These are phyloP conservation scores for Muscina levida DNA, from an alignment of 2,888 invertebrate genomes.

Conservation along the genomic window DNA sequence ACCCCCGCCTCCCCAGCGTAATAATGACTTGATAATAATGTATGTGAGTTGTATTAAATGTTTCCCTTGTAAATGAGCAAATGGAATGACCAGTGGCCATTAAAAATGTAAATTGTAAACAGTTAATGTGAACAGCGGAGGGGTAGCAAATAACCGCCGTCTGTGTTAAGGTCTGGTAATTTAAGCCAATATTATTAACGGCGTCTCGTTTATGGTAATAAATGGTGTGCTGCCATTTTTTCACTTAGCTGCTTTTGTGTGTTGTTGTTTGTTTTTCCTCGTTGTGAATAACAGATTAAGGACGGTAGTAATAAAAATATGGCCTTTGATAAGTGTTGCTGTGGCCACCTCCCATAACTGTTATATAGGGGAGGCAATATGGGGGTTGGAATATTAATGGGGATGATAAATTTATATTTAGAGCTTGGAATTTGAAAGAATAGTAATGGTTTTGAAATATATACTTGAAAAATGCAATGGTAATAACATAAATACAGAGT, in stretches of 20 bases:
- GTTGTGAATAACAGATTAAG: background rate
- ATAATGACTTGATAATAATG: constrained; percentile 6
- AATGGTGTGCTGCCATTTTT: background rate
- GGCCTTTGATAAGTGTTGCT: background rate
- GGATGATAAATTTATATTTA: too few relatives aligned
- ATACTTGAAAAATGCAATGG: too few relatives aligned
- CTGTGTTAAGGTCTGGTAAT: constrained; percentile 1
- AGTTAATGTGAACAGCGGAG: background rate
- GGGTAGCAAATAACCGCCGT: background rate
- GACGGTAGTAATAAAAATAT: background rate
- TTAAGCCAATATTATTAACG: constrained; percentile 35
- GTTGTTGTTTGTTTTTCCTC: background rate
- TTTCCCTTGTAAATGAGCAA: constrained; percentile 68
- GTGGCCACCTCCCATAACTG: background rate
- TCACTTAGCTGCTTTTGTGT: background rate
- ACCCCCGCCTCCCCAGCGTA: background rate
- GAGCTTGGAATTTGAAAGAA: too few relatives aligned
- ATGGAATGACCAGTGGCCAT: constrained; percentile 67
- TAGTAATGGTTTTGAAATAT: too few relatives aligned
- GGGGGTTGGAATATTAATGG: background rate
- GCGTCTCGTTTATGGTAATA: constrained; percentile 13
- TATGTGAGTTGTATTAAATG: constrained; percentile 30
- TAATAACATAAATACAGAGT: too few relatives aligned
- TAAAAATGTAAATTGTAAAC: constrained; percentile 60
- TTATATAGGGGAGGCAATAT: background rate